Conservation (phyloP, 2,888 invertebrate species). For the Osmoderma eremita region DNA sequence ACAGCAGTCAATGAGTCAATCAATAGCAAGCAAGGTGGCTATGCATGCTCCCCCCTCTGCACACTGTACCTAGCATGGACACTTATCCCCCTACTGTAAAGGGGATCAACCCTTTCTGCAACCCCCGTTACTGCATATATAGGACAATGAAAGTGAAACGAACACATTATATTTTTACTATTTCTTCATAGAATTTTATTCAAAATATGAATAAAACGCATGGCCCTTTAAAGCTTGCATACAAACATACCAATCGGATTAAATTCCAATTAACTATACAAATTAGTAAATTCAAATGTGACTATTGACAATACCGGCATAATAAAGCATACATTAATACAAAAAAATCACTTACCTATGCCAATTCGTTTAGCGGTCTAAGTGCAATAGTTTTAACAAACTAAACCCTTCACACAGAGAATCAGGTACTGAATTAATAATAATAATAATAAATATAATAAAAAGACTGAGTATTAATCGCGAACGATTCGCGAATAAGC, state of each 20-base stretch:
- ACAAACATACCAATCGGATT: not conserved
- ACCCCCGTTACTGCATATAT: conserved; percentile 31
- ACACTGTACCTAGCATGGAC: conserved; percentile 44
- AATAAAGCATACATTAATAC: conserved; percentile 24
- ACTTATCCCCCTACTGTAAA: conserved; percentile 44
- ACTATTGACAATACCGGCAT: conserved; percentile 19
- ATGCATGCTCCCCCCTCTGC: conserved; percentile 48
- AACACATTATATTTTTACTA: not conserved
- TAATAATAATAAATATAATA: conserved; percentile 36
- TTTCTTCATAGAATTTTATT: not conserved
- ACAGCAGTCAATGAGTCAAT: conserved; percentile 49
- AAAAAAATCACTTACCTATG: conserved; percentile 45
- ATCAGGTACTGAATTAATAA: conserved; percentile 48
- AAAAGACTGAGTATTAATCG: conserved; percentile 49
- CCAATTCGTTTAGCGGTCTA: conserved; percentile 40
- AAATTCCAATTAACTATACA: not conserved
- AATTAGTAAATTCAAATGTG: not conserved
- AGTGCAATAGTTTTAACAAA: conserved; percentile 47
- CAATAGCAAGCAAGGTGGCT: conserved; percentile 51
- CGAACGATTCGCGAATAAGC: conserved; percentile 50
- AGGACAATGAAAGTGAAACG: conserved; percentile 36
- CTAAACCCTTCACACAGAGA: conserved; percentile 49
- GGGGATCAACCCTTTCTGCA: conserved; percentile 43
- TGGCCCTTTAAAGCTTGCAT: conserved; percentile 24
- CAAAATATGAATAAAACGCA: not conserved